Conservation (phyloP, 1,140 invertebrate genomes). For the Microplitis mediator region DNA sequence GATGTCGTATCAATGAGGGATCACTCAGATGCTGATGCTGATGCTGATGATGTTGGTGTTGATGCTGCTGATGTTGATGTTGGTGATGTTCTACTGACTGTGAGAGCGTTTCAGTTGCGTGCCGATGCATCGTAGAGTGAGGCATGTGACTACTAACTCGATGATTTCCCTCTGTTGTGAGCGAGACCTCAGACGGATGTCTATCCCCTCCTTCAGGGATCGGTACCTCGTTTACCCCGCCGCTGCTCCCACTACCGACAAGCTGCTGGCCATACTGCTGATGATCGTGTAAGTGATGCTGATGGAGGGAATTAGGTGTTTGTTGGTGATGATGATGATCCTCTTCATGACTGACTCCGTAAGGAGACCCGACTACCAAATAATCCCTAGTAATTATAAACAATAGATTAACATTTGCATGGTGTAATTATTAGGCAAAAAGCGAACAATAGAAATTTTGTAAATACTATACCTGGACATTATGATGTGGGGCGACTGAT, state of each 20-base stretch:
- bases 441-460: neutral
- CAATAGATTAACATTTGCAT: too few relatives aligned
- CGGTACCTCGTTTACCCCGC: constrained; percentile 46
- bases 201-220: constrained; percentile 55
- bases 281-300: constrained; percentile 20
- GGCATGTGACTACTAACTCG: constrained; percentile 54
- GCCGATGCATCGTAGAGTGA: constrained; percentile 58
- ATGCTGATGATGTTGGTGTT: constrained; percentile 35
- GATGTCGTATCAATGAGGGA: neutral
- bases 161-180: constrained; percentile 43
- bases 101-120: constrained; percentile 52
- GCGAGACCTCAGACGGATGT: constrained; percentile 41
- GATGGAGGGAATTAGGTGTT: constrained; percentile 31
- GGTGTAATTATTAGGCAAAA: neutral
- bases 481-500: constrained; percentile 36
- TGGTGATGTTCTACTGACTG: constrained; percentile 44
- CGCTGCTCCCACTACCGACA: constrained; percentile 4
- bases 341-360: constrained; percentile 34
- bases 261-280: constrained; percentile 23
- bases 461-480: constrained; percentile 40
- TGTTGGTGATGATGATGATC: constrained; percentile 42
- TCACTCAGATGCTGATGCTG: constrained; percentile 33
- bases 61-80: constrained; percentile 39
- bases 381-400: constrained; percentile 32
- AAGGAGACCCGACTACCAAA: constrained; percentile 19